Conservation (phyloP, 2,888 invertebrate species). For the Archips crataeganus region DNA sequence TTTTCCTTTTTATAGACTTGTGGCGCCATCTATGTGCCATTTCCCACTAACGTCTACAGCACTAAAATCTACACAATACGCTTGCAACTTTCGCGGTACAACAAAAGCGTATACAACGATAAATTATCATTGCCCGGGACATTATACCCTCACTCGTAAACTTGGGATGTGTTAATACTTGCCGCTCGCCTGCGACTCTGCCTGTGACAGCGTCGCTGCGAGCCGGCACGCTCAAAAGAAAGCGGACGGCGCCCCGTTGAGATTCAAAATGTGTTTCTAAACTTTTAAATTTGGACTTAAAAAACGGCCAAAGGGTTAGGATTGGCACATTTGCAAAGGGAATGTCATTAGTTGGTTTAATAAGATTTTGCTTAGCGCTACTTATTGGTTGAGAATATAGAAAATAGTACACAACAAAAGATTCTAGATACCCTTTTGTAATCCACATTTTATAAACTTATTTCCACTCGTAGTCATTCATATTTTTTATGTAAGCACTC, state of each 20-base stretch:
- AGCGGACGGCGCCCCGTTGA: conserved; percentile 66
- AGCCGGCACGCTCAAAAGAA: conserved; percentile 77
- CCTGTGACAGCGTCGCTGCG: conserved; percentile 41
- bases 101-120: conserved; percentile 65
- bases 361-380: too few species aligned
- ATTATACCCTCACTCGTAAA: conserved; percentile 73
- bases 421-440: too few species aligned
- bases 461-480: too few species aligned
- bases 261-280: conserved; percentile 61
- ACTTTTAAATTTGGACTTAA: conserved; percentile 52
- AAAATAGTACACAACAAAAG: too few species aligned
- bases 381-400: too few species aligned
- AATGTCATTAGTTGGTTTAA: not conserved
- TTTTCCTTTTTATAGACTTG: not conserved
- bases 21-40: not conserved
- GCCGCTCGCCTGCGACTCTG: conserved; percentile 54
- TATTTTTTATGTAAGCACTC: too few species aligned
- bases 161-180: conserved; percentile 74
- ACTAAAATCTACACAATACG: conserved; percentile 5
- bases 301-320: conserved; percentile 14
- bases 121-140: conserved; percentile 73
- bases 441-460: too few species aligned
- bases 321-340: not conserved
- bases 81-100: conserved; percentile 58
- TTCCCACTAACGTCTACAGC: not conserved